Evolutionary conservation across 2,888 invertebrate genomes (phyloP).

Genomic region (Aleiodes alternator): DNA sequence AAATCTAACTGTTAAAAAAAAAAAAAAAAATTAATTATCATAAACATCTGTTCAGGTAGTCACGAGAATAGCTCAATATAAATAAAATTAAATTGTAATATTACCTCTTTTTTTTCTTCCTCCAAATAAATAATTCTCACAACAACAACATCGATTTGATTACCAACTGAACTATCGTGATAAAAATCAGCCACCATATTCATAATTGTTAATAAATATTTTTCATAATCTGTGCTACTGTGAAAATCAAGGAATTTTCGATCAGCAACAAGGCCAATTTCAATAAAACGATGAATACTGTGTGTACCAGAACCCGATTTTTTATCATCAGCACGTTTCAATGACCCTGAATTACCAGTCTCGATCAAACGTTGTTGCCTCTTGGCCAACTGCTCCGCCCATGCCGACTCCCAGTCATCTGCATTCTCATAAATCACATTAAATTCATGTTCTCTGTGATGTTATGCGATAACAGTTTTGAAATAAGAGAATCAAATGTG

Average conservation of each 20-base stretch:
- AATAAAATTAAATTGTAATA: neutral
- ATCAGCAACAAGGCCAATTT: constrained; percentile 91
- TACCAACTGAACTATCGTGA: constrained; percentile 90
- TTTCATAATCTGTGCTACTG: constrained; percentile 85
- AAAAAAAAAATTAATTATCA: constrained; percentile 5
- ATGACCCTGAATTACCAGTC: constrained; percentile 55
- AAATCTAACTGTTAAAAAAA: constrained; percentile 73
- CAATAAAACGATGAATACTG: constrained; percentile 86
- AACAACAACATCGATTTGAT: constrained; percentile 90
- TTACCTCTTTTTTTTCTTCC: constrained; percentile 77
- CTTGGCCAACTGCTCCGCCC: constrained; percentile 74
- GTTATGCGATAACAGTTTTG: constrained; percentile 17
- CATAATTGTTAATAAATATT: constrained; percentile 92
- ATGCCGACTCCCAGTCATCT: constrained; percentile 68
- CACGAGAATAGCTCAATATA: no score
- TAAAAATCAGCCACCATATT: constrained; percentile 91
- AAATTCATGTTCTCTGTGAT: constrained; percentile 28
- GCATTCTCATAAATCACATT: constrained; percentile 28
- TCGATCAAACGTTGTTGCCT: constrained; percentile 66
- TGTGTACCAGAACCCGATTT: constrained; percentile 79
- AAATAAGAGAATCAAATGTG: neutral
- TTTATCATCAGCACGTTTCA: constrained; percentile 48
- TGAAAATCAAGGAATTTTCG: constrained; percentile 90
- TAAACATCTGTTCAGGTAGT: no score
- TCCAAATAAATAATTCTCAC: constrained; percentile 88